Base-by-base conservation (phyloP, 1,140 invertebrate genomes). In the Acromyrmex heyeri region DNA sequence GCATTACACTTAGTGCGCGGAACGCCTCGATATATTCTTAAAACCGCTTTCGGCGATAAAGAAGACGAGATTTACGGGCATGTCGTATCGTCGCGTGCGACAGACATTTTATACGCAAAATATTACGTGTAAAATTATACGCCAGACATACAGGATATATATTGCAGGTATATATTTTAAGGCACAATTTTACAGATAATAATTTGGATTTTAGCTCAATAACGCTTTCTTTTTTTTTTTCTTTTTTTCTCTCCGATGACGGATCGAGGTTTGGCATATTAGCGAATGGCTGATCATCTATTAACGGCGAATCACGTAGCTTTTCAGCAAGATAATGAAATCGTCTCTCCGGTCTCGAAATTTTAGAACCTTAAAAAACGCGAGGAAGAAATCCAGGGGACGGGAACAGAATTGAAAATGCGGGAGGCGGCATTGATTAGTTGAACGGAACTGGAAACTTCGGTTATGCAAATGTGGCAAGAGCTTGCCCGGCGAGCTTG, bases 21-120 rank as follows among this genome's bases (percentile, higher is more conserved):
- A 76, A 57, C 18, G 48, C 30, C 73, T 61, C 44, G 53, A 57
- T 30, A 53, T 61, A 61, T 72, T 55, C 55, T 72, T 62, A 81
- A 82, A 73, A 12, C 67, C 79, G 79, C 69, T 73, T 72, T 83
- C 79, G 79, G 38, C 55, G 79, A 83, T 73, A 83, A 83, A 72
- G 67, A 73, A 83, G 57, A 7, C 38, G 24, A 27, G 57, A 83
- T 73, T 83, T 83, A 83, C 69, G 38, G 7, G 27, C 18, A 14
- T 8, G 69, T 73, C 55, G 30, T 70, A 81, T 69, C 64, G 64
- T 81, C 24, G 67, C 38, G 38, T 14, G 69, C 69, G 79, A 73
- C 67, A 14, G 53, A 72, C 14, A 59, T 83, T 83, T 73, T 73
- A 61, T 12, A 72, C 69, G 69, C 55, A 27, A 73, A 69, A 59